These are phyloP conservation scores for Agrilus cyanescens DNA, from an alignment of 2,888 invertebrate species.

Conservation along the genomic window DNA sequence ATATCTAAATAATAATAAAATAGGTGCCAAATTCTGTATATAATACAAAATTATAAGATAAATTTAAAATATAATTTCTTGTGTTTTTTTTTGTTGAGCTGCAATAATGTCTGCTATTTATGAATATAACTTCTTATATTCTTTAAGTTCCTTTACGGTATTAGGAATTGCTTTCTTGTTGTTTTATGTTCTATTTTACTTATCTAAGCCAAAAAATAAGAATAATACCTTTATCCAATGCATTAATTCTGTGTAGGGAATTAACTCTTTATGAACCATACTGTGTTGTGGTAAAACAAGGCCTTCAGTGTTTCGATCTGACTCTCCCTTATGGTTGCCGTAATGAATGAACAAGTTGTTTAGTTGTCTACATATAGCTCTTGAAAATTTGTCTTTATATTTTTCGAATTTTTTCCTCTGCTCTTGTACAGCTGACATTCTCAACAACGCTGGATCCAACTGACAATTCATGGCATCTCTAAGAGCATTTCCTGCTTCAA, in stretches of 20 bases:
- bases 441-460: constrained; percentile 49
- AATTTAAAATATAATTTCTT: no score
- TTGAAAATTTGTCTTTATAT: constrained; percentile 67
- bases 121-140: no score
- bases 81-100: no score
- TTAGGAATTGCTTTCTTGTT: no score
- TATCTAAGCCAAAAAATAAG: no score
- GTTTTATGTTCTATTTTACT: no score
- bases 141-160: no score
- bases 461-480: constrained; percentile 62
- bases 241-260: constrained; percentile 82
- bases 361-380: constrained; percentile 75
- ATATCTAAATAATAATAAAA: no score
- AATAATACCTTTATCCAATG: constrained; percentile 64
- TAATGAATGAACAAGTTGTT: constrained; percentile 93
- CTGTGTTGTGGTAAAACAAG: constrained; percentile 65
- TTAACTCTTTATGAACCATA: constrained; percentile 73
- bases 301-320: constrained; percentile 39
- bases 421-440: constrained; percentile 67
- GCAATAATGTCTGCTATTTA: no score
- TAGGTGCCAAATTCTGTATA: no score
- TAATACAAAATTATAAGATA: no score
- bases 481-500: constrained; percentile 60
- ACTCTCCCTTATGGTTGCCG: constrained; percentile 61
- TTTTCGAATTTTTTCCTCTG: constrained; percentile 68